phyloP scores from a whole-genome alignment of 2,113 vertebrate species.

The Meriones unguiculatus region DNA sequence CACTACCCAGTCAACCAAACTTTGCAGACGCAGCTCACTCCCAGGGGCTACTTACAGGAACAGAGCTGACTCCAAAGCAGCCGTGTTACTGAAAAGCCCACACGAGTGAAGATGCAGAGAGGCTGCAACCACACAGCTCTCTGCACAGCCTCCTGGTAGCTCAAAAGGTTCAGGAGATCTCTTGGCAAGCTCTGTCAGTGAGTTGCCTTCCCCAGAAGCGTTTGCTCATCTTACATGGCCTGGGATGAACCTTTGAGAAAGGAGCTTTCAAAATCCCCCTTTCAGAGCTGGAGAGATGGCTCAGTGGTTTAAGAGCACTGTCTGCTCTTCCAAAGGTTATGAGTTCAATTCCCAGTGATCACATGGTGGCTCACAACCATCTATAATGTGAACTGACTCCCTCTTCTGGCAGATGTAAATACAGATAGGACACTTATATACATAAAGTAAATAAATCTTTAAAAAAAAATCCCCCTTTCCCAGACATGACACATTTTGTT shows the following conservation, averaged over 20 bases:
- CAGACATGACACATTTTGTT: neutral
- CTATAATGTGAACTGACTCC: no score
- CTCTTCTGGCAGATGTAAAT: no score
- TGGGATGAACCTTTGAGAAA: neutral
- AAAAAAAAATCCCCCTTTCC: neutral
- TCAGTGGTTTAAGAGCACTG: no score
- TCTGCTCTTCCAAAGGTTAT: no score
- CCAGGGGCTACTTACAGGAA: neutral
- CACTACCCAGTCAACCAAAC: no score
- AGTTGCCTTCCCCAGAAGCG: neutral
- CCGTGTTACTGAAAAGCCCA: neutral
- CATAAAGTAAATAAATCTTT: no score
- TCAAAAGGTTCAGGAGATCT: neutral
- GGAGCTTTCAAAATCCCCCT: neutral
- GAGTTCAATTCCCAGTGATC: no score
- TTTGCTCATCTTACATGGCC: neutral
- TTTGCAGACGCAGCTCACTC: neutral
- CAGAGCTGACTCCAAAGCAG: neutral
- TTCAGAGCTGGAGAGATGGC: no score
- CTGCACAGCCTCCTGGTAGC: neutral
- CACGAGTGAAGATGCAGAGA: neutral
- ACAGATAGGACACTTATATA: no score
- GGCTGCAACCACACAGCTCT: neutral
- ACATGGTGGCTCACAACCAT: no score
- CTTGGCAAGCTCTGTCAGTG: neutral